phyloP scores from a whole-genome alignment of 1,140 invertebrate species.

The Plutomurus gul region DNA sequence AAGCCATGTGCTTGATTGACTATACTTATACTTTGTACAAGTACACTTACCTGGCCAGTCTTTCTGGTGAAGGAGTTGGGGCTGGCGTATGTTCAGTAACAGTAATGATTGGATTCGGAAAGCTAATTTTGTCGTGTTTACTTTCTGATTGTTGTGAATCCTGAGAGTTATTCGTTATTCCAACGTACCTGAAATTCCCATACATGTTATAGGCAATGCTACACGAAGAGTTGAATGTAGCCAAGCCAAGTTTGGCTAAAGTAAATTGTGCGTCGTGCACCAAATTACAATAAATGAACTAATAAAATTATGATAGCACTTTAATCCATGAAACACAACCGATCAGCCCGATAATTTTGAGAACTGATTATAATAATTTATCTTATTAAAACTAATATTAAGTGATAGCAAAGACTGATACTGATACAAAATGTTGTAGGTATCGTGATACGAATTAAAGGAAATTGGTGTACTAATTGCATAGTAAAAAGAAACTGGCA shows the following conservation, averaged over 20 bases:
- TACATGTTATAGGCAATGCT: background rate
- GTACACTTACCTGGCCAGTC: slow-evolving; percentile 75
- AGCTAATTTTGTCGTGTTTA: slow-evolving; percentile 57
- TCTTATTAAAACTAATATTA: no score
- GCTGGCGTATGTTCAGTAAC: slow-evolving; percentile 92
- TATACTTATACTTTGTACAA: no score
- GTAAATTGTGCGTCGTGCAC: slow-evolving; percentile 26
- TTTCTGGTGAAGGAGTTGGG: slow-evolving; percentile 82
- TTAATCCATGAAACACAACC: background rate
- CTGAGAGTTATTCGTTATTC: slow-evolving; percentile 61
- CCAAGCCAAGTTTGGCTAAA: no score
- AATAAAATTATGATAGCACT: background rate
- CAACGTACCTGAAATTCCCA: slow-evolving; percentile 64
- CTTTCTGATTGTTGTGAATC: slow-evolving; percentile 57
- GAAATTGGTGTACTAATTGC: no score
- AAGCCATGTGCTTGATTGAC: background rate
- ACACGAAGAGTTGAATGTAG: background rate
- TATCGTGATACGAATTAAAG: no score
- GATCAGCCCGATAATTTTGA: background rate
- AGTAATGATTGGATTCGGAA: slow-evolving; percentile 89
- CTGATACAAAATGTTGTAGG: no score
- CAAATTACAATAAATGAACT: background rate
- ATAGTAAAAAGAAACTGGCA: no score
- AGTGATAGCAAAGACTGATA: no score
- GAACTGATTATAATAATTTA: no score